phyloP scores from a whole-genome alignment of 2,113 vertebrate species.

The Sylvietta virens region DNA sequence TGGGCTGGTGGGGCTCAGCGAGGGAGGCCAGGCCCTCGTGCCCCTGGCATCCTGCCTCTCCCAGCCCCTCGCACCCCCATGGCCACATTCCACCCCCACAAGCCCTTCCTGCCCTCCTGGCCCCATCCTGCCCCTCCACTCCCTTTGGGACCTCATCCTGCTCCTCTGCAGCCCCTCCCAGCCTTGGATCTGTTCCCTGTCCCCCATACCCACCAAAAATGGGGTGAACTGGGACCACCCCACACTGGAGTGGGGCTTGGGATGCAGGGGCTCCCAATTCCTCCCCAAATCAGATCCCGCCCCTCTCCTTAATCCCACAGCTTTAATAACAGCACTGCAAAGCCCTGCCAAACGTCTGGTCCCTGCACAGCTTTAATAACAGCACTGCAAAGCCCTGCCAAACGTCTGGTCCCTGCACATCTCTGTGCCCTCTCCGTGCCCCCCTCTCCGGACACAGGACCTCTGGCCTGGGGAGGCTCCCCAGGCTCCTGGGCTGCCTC shows the following conservation, averaged over 20 bases:
- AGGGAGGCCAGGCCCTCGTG: not conserved
- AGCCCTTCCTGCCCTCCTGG: not conserved
- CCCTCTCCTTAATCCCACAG: not conserved
- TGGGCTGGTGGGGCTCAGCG: not conserved
- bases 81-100: not conserved
- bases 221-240: not conserved
- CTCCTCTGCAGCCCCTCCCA: not conserved
- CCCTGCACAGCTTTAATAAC: not conserved
- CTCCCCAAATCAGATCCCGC: not conserved
- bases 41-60: fast-evolving
- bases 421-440: not conserved
- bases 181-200: not conserved
- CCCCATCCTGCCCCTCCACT: not conserved
- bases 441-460: not conserved
- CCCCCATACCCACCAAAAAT: not conserved
- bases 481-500: not conserved
- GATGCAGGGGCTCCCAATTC: not conserved
- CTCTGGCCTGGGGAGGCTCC: not conserved
- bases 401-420: not conserved
- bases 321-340: not conserved
- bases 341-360: not conserved
- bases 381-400: not conserved
- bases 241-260: not conserved
- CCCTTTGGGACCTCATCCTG: not conserved
- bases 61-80: fast-evolving